These are phyloP conservation scores for Sinelater perroti DNA, from an alignment of 2,888 invertebrate species.

Conservation along the genomic window DNA sequence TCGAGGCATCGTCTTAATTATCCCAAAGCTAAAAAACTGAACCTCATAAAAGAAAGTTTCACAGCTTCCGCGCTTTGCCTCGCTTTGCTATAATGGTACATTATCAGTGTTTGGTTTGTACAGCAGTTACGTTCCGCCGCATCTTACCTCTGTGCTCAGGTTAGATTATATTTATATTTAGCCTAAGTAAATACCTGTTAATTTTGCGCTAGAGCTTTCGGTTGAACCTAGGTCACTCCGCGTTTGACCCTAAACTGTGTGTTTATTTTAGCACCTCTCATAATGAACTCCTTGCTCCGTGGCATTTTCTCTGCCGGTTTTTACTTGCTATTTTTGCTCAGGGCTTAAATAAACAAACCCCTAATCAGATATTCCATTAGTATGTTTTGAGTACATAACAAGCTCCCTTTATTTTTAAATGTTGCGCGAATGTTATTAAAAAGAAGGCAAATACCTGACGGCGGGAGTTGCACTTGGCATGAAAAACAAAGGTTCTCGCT, in stretches of 20 bases:
- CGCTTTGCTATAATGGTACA: neutral
- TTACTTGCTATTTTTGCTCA: neutral
- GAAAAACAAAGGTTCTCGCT: no score
- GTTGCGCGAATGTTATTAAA: no score
- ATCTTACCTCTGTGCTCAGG: neutral
- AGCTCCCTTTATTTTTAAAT: no score
- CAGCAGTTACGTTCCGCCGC: neutral
- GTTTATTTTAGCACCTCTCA: slow-evolving; percentile 4
- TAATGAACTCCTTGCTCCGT: neutral
- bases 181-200: slow-evolving; percentile 18
- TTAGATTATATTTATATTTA: slow-evolving; percentile 4
- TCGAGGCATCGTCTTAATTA: no score
- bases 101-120: neutral
- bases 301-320: neutral
- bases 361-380: no score
- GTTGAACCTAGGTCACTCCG: slow-evolving; percentile 1
- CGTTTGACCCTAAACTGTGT: slow-evolving; percentile 6
- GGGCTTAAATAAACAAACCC: neutral
- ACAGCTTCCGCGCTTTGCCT: neutral
- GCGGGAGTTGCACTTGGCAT: no score
- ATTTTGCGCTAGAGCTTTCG: slow-evolving; percentile 3
- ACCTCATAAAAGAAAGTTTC: slow-evolving; percentile 16
- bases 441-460: no score
- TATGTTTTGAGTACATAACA: no score
- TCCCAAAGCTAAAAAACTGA: no score